Conservation (phyloP, 1,140 invertebrate genomes). For the Saxidomus purpurata region DNA sequence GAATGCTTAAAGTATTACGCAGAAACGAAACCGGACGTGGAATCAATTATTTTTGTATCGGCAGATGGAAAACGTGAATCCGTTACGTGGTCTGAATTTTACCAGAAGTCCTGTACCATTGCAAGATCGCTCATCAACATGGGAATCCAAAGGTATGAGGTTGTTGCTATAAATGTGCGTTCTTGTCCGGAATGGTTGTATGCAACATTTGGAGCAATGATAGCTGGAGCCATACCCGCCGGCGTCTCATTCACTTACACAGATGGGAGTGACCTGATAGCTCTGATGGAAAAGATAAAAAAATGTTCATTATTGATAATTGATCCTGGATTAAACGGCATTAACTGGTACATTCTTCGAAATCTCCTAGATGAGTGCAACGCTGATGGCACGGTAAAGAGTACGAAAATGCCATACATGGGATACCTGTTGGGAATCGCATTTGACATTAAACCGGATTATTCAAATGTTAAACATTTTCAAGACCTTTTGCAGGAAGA, state of each 20-base stretch:
- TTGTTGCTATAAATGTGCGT: constrained; percentile 28
- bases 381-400: not conserved
- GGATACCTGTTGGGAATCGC: not conserved
- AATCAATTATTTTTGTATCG: constrained; percentile 42
- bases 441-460: too few species aligned
- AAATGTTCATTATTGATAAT: constrained; percentile 11
- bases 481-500: not conserved
- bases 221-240: constrained; percentile 25
- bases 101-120: not conserved
- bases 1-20: constrained; percentile 45
- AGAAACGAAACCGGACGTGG: not conserved
- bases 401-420: not conserved
- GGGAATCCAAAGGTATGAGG: constrained; percentile 3
- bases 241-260: constrained; percentile 15
- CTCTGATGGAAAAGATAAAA: constrained; percentile 26
- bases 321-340: constrained; percentile 21
- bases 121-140: constrained; percentile 16
- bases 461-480: not conserved
- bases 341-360: constrained; percentile 43
- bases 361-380: not conserved
- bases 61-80: not conserved
- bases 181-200: constrained; percentile 57
- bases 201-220: constrained; percentile 1
- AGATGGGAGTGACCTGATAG: constrained; percentile 45
- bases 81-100: constrained; percentile 39